Percentiles rank a stretch among this genome's conserved stretches.
These are phyloP conservation scores for Gasteruption jaculator DNA, from an alignment of 2,888 invertebrate genomes.

Conservation along the genomic window DNA sequence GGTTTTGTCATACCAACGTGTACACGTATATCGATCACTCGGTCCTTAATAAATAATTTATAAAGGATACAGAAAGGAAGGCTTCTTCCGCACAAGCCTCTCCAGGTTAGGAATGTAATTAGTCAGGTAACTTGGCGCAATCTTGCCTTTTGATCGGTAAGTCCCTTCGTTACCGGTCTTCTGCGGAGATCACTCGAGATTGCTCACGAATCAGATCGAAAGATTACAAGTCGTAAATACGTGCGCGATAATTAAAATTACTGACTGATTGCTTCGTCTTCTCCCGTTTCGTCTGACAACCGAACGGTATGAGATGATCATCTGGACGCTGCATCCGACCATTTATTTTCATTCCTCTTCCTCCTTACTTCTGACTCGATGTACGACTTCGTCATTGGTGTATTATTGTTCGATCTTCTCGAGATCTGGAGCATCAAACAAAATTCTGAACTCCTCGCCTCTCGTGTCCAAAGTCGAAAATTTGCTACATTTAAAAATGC, in stretches of 20 bases:
- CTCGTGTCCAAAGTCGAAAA: no score
- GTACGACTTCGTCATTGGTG: constrained; percentile 12
- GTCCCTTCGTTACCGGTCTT: constrained; percentile 29
- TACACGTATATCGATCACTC: no score
- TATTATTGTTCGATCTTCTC: no score
- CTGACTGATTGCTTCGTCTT: constrained; percentile 34
- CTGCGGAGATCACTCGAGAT: constrained; percentile 23
- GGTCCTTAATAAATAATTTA: no score
- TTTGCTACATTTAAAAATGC: no score
- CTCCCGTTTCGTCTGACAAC: no score
- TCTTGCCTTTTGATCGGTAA: constrained; percentile 37
- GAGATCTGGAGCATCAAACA: no score
- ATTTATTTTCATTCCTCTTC: constrained; percentile 1
- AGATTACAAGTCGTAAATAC: constrained; percentile 37
- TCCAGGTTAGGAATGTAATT: constrained; percentile 46
- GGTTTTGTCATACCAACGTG: no score
- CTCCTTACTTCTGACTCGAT: constrained; percentile 1
- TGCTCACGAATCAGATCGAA: constrained; percentile 31
- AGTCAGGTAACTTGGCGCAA: constrained; percentile 40
- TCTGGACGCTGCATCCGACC: no score
- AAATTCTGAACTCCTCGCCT: no score
- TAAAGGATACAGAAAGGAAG: neutral
- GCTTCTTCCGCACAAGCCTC: constrained; percentile 18
- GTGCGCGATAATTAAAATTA: constrained; percentile 41
- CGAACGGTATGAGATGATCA: no score